phyloP scores from a whole-genome alignment of 2,113 vertebrate genomes.

The Notothenia coriiceps region DNA sequence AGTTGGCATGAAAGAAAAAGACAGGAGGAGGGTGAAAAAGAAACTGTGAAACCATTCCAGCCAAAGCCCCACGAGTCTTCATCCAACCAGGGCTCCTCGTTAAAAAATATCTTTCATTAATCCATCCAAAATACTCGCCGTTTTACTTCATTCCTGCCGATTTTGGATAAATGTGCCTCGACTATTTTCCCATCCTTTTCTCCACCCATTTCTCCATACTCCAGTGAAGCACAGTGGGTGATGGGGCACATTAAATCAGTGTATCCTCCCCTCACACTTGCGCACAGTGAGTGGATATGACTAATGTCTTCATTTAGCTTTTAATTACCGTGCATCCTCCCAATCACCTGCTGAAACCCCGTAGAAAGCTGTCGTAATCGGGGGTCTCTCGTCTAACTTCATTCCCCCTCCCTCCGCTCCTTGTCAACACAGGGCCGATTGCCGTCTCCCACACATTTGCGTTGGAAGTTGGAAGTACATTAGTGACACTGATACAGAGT shows the following conservation, averaged over 20 bases:
- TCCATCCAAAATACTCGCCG: conserved; percentile 10
- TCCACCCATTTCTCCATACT: conserved; percentile 9
- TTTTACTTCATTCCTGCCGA: conserved; percentile 12
- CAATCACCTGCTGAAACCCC: conserved; percentile 59
- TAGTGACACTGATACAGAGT: conserved; percentile 63
- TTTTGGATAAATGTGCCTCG: not conserved
- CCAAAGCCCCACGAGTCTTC: conserved; percentile 40
- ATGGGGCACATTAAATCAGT: conserved; percentile 63
- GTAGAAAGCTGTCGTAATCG: conserved; percentile 38
- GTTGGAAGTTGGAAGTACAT: conserved; percentile 58
- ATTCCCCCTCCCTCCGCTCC: conserved; percentile 5
- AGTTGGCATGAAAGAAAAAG: conserved; percentile 43
- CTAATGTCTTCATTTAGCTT: conserved; percentile 72
- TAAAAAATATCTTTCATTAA: conserved; percentile 17
- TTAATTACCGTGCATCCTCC: conserved; percentile 74
- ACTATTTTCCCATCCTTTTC: not conserved
- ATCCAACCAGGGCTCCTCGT: conserved; percentile 1
- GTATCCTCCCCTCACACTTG: conserved; percentile 23
- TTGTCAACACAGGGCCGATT: conserved; percentile 39
- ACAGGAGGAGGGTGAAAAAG: conserved; percentile 12
- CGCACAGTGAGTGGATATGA: conserved; percentile 47
- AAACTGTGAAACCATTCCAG: conserved; percentile 26
- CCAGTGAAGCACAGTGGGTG: conserved; percentile 31
- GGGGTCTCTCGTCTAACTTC: conserved; percentile 41
- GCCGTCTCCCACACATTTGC: conserved; percentile 34